These are phyloP conservation scores for Lethenteron reissneri DNA, from an alignment of 2,113 vertebrate genomes.

Conservation along the genomic window DNA sequence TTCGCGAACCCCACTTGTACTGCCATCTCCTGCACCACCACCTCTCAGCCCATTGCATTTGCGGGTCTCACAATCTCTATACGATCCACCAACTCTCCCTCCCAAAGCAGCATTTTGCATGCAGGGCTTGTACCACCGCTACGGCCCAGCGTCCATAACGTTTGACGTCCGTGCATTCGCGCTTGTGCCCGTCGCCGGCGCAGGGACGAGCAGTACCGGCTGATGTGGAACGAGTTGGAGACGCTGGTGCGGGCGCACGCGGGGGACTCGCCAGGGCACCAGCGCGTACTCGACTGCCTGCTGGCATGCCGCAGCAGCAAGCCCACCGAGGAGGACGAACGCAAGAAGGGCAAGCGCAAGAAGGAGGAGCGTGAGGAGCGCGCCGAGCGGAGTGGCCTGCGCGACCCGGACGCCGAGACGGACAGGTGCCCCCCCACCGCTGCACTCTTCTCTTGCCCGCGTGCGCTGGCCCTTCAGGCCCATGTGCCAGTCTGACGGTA, in stretches of 20 bases:
- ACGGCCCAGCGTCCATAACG: no score
- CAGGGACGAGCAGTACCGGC: constrained; percentile 92
- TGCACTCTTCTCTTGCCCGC: no score
- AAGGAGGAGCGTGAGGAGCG: constrained; percentile 85
- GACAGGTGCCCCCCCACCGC: background rate
- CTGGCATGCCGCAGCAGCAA: constrained; percentile 80
- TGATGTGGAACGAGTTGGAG: constrained; percentile 99
- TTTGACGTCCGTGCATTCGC: background rate
- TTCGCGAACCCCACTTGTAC: no score
- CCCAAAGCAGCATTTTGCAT: no score
- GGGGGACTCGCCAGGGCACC: constrained; percentile 58
- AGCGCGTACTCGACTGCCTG: constrained; percentile 72
- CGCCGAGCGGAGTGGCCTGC: constrained; percentile 27
- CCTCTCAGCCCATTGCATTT: no score
- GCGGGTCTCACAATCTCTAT: no score
- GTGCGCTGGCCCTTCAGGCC: no score
- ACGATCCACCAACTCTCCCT: no score
- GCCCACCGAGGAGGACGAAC: constrained; percentile 76
- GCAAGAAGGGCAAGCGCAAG: constrained; percentile 65
- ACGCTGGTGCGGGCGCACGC: constrained; percentile 75
- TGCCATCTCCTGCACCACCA: no score
- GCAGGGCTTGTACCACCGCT: no score
- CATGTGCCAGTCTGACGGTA: no score
- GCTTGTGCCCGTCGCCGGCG: constrained; percentile 1
- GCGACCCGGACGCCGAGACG: background rate